phyloP scores from a whole-genome alignment of 2,797 vertebrate genomes.

The Manis pentadactyla region DNA sequence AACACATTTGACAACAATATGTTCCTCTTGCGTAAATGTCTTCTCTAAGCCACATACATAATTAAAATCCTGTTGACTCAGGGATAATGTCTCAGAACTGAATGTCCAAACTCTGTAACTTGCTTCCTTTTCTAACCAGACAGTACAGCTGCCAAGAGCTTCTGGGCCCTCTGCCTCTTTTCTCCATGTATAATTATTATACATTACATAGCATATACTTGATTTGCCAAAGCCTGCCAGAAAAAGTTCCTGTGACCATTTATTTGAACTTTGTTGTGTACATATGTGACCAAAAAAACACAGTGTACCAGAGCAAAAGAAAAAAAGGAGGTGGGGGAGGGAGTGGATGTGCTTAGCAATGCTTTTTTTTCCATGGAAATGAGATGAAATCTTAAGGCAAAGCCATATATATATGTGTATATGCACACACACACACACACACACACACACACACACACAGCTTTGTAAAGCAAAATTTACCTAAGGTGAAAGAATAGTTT shows the following conservation, averaged over 20 bases:
- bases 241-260: constrained; percentile 80
- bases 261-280: constrained; percentile 78
- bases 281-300: constrained; percentile 71
- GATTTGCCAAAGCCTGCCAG: constrained; percentile 74
- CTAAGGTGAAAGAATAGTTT: constrained; percentile 28
- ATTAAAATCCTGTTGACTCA: constrained; percentile 90
- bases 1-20: constrained; percentile 87
- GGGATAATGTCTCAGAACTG: constrained; percentile 89
- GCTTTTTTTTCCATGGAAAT: constrained; percentile 13
- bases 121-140: constrained; percentile 90
- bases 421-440: background rate
- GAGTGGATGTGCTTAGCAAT: background rate
- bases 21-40: constrained; percentile 87
- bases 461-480: constrained; percentile 5
- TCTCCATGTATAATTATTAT: constrained; percentile 77
- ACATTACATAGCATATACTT: constrained; percentile 70
- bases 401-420: background rate
- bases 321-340: background rate
- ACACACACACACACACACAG: background rate
- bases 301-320: constrained; percentile 66
- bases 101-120: constrained; percentile 90
- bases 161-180: constrained; percentile 86
- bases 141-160: constrained; percentile 87
- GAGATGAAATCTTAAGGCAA: background rate
- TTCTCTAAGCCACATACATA: constrained; percentile 87